These are phyloP conservation scores for Tillus elongatus DNA, from an alignment of 2,888 invertebrate genomes.

Conservation along the genomic window DNA sequence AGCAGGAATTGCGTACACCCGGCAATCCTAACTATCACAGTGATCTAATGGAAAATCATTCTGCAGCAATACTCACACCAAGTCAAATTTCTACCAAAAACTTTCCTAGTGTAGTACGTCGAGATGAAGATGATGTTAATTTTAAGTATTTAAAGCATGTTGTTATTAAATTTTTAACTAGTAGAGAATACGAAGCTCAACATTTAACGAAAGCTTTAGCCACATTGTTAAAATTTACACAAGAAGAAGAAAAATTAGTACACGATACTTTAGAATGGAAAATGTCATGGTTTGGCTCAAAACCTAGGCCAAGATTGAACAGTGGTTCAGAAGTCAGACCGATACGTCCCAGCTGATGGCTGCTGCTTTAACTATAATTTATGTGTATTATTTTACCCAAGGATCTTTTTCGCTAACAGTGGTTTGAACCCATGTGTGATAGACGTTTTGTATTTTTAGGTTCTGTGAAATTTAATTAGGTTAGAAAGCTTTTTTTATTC, in stretches of 20 bases:
- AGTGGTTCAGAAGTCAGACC: neutral
- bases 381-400: too few relatives aligned
- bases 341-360: neutral
- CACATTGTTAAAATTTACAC: conserved; percentile 69
- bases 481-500: too few relatives aligned
- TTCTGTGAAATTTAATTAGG: too few relatives aligned
- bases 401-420: too few relatives aligned
- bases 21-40: conserved; percentile 46
- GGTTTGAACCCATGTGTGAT: too few relatives aligned
- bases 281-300: conserved; percentile 61
- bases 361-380: too few relatives aligned
- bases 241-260: conserved; percentile 79
- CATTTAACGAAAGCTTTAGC: conserved; percentile 84
- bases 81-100: conserved; percentile 46
- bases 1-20: conserved; percentile 63
- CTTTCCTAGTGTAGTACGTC: conserved; percentile 36
- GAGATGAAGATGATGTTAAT: conserved; percentile 59
- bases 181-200: conserved; percentile 77
- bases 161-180: conserved; percentile 83
- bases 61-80: conserved; percentile 57
- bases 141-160: conserved; percentile 87
- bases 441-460: too few relatives aligned
- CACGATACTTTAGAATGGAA: conserved; percentile 70
- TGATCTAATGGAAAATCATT: conserved; percentile 42
- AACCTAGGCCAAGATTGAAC: conserved; percentile 41